Conservation (phyloP, 2,888 invertebrate species). For the Phyto melanocephala region DNA sequence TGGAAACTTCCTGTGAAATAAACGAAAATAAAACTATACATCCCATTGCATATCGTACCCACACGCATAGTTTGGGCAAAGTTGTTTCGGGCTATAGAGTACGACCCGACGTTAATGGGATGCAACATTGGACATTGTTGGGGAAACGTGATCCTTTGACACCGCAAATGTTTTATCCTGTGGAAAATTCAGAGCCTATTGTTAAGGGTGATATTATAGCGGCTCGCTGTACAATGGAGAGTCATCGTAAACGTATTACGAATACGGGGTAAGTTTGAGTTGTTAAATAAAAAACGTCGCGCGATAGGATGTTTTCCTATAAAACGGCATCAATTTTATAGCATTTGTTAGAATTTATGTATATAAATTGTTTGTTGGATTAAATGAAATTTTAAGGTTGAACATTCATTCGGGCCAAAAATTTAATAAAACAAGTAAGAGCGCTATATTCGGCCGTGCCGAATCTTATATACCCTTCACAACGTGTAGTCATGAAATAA, state of each 20-base stretch:
- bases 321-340: too few species aligned
- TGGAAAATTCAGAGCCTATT: constrained; percentile 83
- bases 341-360: too few species aligned
- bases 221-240: constrained; percentile 95
- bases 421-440: too few species aligned
- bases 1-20: constrained; percentile 94
- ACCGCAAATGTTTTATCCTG: constrained; percentile 97
- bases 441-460: too few species aligned
- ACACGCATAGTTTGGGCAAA: constrained; percentile 93
- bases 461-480: too few species aligned
- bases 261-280: constrained; percentile 85
- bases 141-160: constrained; percentile 92
- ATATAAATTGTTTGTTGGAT: too few species aligned
- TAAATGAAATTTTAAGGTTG: too few species aligned
- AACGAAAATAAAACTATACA: constrained; percentile 89
- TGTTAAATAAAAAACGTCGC: too few species aligned
- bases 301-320: too few species aligned
- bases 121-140: constrained; percentile 88
- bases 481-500: too few species aligned
- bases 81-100: constrained; percentile 92
- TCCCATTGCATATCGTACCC: constrained; percentile 97
- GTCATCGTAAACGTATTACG: constrained; percentile 83
- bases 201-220: constrained; percentile 87
- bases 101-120: constrained; percentile 80
- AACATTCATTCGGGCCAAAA: too few species aligned